Conservation (phyloP, 2,888 invertebrate genomes). For the Mesorhabditis spiculigera region DNA sequence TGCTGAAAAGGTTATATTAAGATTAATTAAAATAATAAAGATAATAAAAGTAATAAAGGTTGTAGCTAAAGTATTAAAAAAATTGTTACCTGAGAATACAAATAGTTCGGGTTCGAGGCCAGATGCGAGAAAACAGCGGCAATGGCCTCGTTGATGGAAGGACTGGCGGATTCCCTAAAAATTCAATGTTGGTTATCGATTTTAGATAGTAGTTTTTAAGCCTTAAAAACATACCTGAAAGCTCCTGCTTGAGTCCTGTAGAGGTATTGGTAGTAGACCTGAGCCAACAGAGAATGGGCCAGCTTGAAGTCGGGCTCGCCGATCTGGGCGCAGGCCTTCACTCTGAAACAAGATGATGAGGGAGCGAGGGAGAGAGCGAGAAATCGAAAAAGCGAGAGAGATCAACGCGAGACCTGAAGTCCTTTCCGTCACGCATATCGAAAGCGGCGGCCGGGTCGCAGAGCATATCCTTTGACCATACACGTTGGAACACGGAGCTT, state of each 20-base stretch:
- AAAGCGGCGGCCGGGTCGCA: conserved; percentile 89
- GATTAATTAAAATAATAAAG: not conserved
- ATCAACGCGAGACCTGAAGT: conserved; percentile 40
- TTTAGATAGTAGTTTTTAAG: too few relatives aligned
- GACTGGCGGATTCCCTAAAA: conserved; percentile 51
- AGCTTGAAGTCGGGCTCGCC: conserved; percentile 53
- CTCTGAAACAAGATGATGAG: conserved; percentile 27
- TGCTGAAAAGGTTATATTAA: conserved; percentile 19
- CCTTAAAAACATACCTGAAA: conserved; percentile 33
- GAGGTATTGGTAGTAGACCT: conserved; percentile 54
- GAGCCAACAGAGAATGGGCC: conserved; percentile 54
- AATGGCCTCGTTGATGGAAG: conserved; percentile 50
- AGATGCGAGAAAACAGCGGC: conserved; percentile 49
- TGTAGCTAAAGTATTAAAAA: too few relatives aligned
- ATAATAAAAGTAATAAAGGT: conserved; percentile 6
- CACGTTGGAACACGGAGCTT: conserved; percentile 79
- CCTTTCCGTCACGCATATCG: conserved; percentile 66
- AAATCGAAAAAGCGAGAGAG: not conserved
- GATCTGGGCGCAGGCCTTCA: conserved; percentile 56
- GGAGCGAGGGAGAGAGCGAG: not conserved
- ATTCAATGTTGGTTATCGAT: not conserved
- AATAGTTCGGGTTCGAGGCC: conserved; percentile 50
- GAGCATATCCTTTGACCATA: conserved; percentile 61
- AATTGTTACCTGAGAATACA: conserved; percentile 36
- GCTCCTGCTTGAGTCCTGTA: conserved; percentile 52